A percentile compares a stretch with the other conserved stretches of the same genome.
Evolutionary conservation across 2,797 vertebrate genomes (phyloP).

Genomic region (Bucorvus abyssinicus): DNA sequence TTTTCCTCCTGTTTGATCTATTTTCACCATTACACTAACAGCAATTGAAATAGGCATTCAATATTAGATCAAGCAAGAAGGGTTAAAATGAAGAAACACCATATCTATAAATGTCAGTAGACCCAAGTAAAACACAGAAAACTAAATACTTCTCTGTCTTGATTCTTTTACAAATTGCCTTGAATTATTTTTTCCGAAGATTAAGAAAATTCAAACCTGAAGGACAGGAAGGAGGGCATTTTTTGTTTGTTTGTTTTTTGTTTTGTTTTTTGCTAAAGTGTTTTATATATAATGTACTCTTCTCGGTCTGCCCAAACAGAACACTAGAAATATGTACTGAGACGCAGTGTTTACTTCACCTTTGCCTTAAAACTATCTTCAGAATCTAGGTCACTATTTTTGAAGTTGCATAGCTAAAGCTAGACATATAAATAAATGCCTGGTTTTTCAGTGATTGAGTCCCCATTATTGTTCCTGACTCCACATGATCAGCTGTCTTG

Average conservation of each 20-base stretch:
- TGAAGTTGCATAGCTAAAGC: neutral
- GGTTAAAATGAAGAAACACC: neutral
- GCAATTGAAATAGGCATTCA: neutral
- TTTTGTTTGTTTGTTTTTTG: neutral
- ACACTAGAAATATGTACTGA: neutral
- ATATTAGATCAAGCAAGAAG: slow-evolving; percentile 13
- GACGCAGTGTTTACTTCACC: neutral
- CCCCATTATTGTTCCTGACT: neutral
- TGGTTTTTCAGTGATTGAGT: neutral
- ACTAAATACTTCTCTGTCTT: neutral
- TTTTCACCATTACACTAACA: neutral
- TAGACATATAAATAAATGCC: neutral
- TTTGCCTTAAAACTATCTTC: neutral
- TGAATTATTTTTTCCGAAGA: neutral
- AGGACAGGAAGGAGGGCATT: neutral
- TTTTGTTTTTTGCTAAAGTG: neutral
- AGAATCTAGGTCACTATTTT: neutral
- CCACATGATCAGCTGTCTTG: neutral
- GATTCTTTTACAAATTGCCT: neutral
- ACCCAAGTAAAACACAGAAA: slow-evolving; percentile 1
- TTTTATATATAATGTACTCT: neutral
- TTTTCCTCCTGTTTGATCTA: slow-evolving; percentile 1
- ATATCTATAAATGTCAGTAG: neutral
- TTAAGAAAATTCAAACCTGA: neutral
- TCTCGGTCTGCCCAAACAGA: neutral